Evolutionary conservation across 2,797 vertebrate genomes (phyloP), one percentile per base, ranked within the genome.

Genomic region (Oreonectes daqikongensis): DNA sequence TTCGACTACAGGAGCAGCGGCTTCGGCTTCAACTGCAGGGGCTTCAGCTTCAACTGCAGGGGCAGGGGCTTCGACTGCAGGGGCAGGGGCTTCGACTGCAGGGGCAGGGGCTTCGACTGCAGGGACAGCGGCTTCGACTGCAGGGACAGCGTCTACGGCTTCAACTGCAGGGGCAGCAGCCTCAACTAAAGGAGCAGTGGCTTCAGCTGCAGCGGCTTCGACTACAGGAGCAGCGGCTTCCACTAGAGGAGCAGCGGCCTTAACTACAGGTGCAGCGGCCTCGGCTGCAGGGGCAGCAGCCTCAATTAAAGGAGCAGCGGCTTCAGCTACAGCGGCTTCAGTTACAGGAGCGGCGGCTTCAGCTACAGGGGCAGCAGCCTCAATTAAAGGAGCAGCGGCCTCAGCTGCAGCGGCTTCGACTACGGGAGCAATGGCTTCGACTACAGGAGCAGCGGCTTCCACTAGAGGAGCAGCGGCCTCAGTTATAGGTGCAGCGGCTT

Each of bases 391-490:
- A 1, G 40, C 40, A 10, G 4, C 7, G 8, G 42, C 42, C 15
- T 44, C 42, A 15, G 14, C 12, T 12, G 12, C 42, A 69, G 24
- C 17, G 14, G 55, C 26, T 30, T 30, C 35, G 12, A 20, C 65
- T 52, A 79, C 82, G 11, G 79, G 42, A 12, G 42, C 42, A 35
- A 42, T 11, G 42, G 42, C 17, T n/a, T 50, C 18, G 12, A 9
- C 46, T 50, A 1, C 2, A 46, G 44, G 44, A 4, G 15, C 44
- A n/a, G 18, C 81, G 1, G 69, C 55, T 0, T 74, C 50, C 0
- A 67, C 81, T 24, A 12, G 35, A 6, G 77, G 55, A 28, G 69
- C 75, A 18, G 0, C 42, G 12, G 32, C 67, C n/a, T 75, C 66
- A 18, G 22, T 61, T 12, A 9, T 52, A 15, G 22, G 60, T 0